These are phyloP conservation scores for Limonius californicus DNA, from an alignment of 1,140 invertebrate genomes.

Conservation along the genomic window DNA sequence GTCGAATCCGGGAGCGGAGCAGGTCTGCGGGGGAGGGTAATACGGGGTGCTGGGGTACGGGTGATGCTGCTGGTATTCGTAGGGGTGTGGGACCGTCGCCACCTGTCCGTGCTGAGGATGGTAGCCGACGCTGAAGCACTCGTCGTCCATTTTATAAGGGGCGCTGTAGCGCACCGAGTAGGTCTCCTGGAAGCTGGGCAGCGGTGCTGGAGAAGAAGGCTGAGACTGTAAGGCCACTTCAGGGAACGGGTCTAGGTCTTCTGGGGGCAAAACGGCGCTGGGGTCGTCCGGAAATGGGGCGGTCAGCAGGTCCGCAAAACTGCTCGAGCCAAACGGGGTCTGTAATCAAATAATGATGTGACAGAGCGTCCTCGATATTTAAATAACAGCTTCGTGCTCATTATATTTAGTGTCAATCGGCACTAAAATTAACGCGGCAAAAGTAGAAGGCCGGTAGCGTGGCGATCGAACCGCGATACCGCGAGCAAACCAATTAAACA, in stretches of 20 bases:
- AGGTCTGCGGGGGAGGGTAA: constrained; percentile 52
- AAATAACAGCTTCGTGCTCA: constrained; percentile 23
- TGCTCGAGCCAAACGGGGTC: constrained; percentile 61
- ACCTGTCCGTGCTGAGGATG: constrained; percentile 51
- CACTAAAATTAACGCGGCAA: constrained; percentile 15
- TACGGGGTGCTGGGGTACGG: constrained; percentile 53
- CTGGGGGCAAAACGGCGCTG: constrained; percentile 38
- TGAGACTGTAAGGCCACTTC: constrained; percentile 42
- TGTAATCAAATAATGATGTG: constrained; percentile 42
- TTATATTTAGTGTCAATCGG: constrained; percentile 20
- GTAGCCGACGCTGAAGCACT: constrained; percentile 59
- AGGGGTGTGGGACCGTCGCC: constrained; percentile 50
- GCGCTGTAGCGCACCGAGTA: constrained; percentile 67
- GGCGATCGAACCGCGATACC: constrained; percentile 19
- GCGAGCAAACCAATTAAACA: constrained; percentile 20
- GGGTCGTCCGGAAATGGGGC: constrained; percentile 55
- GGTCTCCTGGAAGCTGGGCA: constrained; percentile 83
- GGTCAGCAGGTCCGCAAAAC: constrained; percentile 60
- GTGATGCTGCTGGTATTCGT: constrained; percentile 59
- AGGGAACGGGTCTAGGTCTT: constrained; percentile 45
- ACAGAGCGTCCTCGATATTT: constrained; percentile 17
- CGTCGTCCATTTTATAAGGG: constrained; percentile 75
- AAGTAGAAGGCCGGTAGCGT: constrained; percentile 21
- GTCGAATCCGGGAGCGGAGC: constrained; percentile 53
- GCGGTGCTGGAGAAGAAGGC: constrained; percentile 49